Evolutionary conservation across 2,888 invertebrate species (phyloP), one percentile per base, ranked within the genome.

Genomic region (Noctuana brunneofusca): DNA sequence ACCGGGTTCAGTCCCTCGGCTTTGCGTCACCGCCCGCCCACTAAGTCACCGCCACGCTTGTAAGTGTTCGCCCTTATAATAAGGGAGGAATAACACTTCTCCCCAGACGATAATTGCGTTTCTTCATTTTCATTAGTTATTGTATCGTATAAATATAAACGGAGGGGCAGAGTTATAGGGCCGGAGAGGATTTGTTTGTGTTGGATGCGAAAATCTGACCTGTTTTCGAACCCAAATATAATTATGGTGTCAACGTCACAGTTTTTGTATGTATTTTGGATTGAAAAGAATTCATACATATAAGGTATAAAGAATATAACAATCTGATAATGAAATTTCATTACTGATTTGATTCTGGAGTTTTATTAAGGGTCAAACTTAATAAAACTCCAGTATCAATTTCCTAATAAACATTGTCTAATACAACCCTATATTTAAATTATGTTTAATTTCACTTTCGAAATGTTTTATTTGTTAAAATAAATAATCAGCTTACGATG

Each of bases 101-200:
- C 70, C 68, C 68, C 65, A 67, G 69, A 71, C 68, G 65, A 69
- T 79, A 79, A 80, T 79, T 77, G 75, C 74, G 75, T 80, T 75
- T 71, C 75, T 76, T 76, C 74, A 77, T 81, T 82, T 71, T 71
- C 71, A 71, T 72, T 72, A 75, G 79, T 78, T 76, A 75, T 74
- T 68, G 74, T 71, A 70, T 68, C 68, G 64, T 71, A 69, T 74
- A 68, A 62, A 50, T 62, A 56, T 50, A 62, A 62, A 56, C 41
- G 20, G 56, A 50, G 56, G 56, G 68, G 67, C 66, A 65, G 65
- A 66, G 65, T 69, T 73, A 67, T 69, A 64, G 64, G 14, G 68
- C 68, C 67, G 68, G 32, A 70, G 69, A 69, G 69, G 71, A 75
- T 72, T 53, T 14, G 46, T 53, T 58, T 58, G 35, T 49, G 35